Conservation (phyloP, 2,888 invertebrate genomes). For the Drosophila macrospina region DNA sequence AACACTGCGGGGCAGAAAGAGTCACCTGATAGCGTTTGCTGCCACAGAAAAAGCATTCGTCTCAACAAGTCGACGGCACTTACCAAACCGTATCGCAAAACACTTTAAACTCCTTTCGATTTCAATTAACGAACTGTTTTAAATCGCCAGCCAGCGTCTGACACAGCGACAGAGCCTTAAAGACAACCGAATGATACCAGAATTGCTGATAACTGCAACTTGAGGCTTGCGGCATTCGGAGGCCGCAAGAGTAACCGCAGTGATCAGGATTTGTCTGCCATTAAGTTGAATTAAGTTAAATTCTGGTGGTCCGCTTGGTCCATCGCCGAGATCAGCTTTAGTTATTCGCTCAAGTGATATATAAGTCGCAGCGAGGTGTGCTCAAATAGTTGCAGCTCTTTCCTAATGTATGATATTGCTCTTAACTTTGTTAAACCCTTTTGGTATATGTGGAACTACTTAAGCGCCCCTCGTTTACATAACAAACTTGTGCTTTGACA, state of each 20-base stretch:
- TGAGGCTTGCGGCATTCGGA: constrained; percentile 3
- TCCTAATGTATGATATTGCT: not conserved
- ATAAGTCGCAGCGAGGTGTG: constrained; percentile 12
- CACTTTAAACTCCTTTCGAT: constrained; percentile 60
- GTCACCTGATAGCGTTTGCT: constrained; percentile 19
- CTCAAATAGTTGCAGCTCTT: not conserved
- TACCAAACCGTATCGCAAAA: constrained; percentile 33
- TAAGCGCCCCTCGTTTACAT: constrained; percentile 42
- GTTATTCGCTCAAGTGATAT: constrained; percentile 30
- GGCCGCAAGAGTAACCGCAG: constrained; percentile 3
- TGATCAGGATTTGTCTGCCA: constrained; percentile 37
- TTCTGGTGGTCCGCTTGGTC: constrained; percentile 41
- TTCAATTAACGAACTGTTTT: constrained; percentile 54
- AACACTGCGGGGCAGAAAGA: constrained; percentile 22
- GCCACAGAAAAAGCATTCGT: constrained; percentile 18
- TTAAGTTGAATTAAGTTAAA: constrained; percentile 31
- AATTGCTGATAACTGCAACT: constrained; percentile 26
- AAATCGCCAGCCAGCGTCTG: not conserved
- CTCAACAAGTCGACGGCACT: constrained; percentile 18
- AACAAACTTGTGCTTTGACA: constrained; percentile 45
- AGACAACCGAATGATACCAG: constrained; percentile 26
- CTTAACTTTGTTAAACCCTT: too few relatives aligned
- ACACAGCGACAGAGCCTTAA: constrained; percentile 9
- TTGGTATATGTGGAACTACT: not conserved
- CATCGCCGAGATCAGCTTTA: constrained; percentile 8